A percentile compares a stretch with the other conserved stretches of the same genome.
These are phyloP conservation scores for Peromyscus aztecus DNA, from an alignment of 2,797 vertebrate genomes.

Conservation along the genomic window DNA sequence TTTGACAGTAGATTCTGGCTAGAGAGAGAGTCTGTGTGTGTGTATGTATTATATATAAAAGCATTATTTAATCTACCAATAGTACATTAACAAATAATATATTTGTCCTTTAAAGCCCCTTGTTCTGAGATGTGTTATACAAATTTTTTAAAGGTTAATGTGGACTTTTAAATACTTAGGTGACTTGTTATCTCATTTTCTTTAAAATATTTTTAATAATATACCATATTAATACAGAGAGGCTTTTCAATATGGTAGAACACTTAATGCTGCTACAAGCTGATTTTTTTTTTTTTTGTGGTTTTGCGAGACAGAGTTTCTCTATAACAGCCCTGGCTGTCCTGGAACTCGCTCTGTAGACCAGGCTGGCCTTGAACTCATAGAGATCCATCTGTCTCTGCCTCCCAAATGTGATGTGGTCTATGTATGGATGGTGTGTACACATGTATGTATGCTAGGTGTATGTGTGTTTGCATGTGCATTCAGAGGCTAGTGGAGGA, in stretches of 20 bases:
- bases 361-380: background rate
- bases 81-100: constrained; percentile 29
- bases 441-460: background rate
- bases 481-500: background rate
- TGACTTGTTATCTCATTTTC: constrained; percentile 52
- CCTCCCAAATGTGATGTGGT: background rate
- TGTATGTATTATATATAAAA: background rate
- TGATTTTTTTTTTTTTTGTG: background rate
- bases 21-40: too few species aligned
- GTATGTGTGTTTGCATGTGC: background rate
- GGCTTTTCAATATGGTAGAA: constrained; percentile 27
- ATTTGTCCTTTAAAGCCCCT: constrained; percentile 30
- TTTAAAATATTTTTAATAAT: constrained; percentile 31
- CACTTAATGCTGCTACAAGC: background rate
- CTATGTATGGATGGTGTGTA: background rate
- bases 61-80: constrained; percentile 50
- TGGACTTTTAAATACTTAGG: constrained; percentile 42
- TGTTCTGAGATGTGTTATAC: constrained; percentile 37
- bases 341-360: background rate
- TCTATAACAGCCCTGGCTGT: background rate
- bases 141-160: constrained; percentile 45
- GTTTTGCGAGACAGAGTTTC: background rate
- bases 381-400: background rate
- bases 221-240: background rate
- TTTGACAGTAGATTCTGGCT: constrained; percentile 38